Base-by-base conservation (phyloP, 2,797 vertebrate species). In the Acanthurus lineatus region DNA sequence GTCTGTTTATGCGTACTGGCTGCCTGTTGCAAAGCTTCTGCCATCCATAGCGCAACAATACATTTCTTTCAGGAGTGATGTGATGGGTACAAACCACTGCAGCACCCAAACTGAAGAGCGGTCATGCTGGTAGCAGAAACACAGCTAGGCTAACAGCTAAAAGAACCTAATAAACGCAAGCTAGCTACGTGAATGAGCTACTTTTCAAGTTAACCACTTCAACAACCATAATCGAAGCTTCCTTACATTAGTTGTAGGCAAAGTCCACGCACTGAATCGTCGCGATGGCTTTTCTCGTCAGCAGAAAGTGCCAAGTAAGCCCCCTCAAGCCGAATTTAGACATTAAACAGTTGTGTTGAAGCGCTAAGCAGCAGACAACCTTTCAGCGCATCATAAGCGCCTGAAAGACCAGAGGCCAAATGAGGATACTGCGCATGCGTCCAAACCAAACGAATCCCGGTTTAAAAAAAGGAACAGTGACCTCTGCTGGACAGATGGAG, bases 351-450 rank as follows among this genome's bases (percentile, higher is more conserved):
- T 76, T 54, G 79, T 52, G 74, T 65, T 40, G 72, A 73, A 73
- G 82, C 71, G 77, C 72, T 47, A 81, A 76, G 77, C 84, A 82
- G 84, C 81, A 68, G 73, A 86, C 81, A 88, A 85, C 79, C 86
- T 87, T 63, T 84, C 85, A 90, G 86, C 82, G 77, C 84, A 89
- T 89, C 90, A 86, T 69, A 78, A 88, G 92, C 89, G 94, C 90
- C 85, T 70, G 81, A 74, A 84, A 87, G 78, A 86, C 77, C 71
- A 81, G 85, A 92, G 94, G 93, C 93, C 93, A 88, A 83, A n/a
- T 78, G 69, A 88, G 78, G 83, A 83, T 63, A 92, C 76, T 92
- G 90, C 88, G 93, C 94, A 89, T 92, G 94, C 92, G 89, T 69
- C 7, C 9, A 51, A 3, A 12, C 11, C 2, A 0, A 22, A 16